These are phyloP conservation scores for Chromis chromis DNA, from an alignment of 2,797 vertebrate genomes.

Conservation along the genomic window DNA sequence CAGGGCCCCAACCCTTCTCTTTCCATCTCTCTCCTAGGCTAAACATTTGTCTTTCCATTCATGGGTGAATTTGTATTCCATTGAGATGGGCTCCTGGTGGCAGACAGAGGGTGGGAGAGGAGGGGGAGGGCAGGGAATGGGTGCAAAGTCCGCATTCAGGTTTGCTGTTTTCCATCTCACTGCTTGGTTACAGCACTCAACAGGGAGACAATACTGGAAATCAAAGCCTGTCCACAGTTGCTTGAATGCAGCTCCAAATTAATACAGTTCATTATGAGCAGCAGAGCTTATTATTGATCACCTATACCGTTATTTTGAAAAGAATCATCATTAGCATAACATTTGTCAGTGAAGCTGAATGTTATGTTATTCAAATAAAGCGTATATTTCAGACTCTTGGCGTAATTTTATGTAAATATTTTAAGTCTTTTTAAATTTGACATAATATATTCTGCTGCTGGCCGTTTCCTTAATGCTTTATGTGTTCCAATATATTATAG, in stretches of 20 bases:
- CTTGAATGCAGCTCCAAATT: constrained; percentile 15
- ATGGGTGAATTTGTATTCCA: constrained; percentile 81
- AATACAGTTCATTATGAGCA: neutral
- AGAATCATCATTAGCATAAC: constrained; percentile 2
- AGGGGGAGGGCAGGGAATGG: constrained; percentile 17
- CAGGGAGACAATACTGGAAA: constrained; percentile 24
- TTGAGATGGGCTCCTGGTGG: constrained; percentile 70
- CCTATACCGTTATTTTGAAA: neutral
- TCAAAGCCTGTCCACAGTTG: constrained; percentile 6
- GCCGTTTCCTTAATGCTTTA: neutral
- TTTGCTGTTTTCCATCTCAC: constrained; percentile 54
- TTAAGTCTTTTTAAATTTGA: neutral
- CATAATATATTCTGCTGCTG: neutral
- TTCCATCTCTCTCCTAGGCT: constrained; percentile 72
- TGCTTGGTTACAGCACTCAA: constrained; percentile 60
- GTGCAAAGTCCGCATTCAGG: constrained; percentile 71
- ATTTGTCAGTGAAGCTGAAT: neutral
- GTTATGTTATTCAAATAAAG: neutral
- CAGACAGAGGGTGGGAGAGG: constrained; percentile 34
- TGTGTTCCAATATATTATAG: neutral
- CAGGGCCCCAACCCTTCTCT: constrained; percentile 51
- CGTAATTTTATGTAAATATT: neutral
- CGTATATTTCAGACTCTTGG: neutral
- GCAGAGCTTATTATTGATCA: constrained; percentile 1
- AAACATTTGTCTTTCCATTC: constrained; percentile 85